These are phyloP conservation scores for Mus caroli DNA, from an alignment of 2,797 vertebrate genomes.

Conservation along the genomic window DNA sequence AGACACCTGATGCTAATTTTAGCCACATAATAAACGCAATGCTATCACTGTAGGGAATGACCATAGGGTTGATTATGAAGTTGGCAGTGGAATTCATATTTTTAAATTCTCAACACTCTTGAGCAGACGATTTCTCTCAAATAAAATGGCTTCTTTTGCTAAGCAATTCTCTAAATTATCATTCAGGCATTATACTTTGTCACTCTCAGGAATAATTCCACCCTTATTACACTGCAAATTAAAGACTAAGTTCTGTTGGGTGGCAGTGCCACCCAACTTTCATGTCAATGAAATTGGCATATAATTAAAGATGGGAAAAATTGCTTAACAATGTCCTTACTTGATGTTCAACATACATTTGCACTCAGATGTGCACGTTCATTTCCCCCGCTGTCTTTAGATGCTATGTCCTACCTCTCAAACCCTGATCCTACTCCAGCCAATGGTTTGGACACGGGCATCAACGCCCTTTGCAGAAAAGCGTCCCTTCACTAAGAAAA, in stretches of 20 bases:
- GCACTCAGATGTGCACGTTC: conserved; percentile 66
- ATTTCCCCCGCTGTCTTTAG: conserved; percentile 54
- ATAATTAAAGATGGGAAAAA: conserved; percentile 83
- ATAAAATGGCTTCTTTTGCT: conserved; percentile 77
- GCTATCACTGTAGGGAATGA: not conserved
- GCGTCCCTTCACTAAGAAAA: not conserved
- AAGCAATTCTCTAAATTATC: conserved; percentile 82
- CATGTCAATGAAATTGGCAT: conserved; percentile 83
- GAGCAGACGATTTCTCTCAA: conserved; percentile 57
- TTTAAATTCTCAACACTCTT: conserved; percentile 56
- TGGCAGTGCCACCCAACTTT: conserved; percentile 80
- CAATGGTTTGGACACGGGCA: not conserved
- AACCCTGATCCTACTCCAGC: not conserved
- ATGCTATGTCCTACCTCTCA: conserved; percentile 26
- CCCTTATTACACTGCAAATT: conserved; percentile 83
- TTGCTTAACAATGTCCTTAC: conserved; percentile 80
- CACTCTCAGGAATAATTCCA: conserved; percentile 82
- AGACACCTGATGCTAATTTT: conserved; percentile 47
- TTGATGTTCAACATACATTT: conserved; percentile 79
- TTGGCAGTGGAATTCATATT: not conserved
- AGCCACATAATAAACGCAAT: conserved; percentile 15
- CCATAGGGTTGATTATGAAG: not conserved
- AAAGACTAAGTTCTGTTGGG: conserved; percentile 82
- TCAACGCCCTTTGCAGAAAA: not conserved
- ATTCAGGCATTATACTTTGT: conserved; percentile 84